Evolutionary conservation across 2,888 invertebrate species (phyloP).

Genomic region (Trissolcus japonicus): DNA sequence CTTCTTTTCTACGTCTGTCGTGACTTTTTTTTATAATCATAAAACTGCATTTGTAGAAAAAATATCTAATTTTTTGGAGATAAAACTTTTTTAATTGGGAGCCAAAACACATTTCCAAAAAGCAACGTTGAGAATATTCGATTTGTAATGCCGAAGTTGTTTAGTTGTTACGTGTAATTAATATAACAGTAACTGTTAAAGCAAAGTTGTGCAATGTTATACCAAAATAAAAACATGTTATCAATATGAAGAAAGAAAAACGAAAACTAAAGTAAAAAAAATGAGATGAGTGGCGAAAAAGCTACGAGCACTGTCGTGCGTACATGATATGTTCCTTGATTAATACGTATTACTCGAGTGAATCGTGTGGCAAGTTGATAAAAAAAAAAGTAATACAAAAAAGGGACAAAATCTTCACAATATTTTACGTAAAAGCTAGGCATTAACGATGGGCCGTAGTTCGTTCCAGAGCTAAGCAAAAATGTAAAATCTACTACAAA

Average conservation of each 20-base stretch:
- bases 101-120: conserved; percentile 1
- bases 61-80: too few species aligned
- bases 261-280: conserved; percentile 10
- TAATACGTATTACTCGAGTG: conserved; percentile 45
- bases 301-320: conserved; percentile 52
- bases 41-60: too few species aligned
- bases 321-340: conserved; percentile 52
- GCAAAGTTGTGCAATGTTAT: conserved; percentile 51
- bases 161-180: conserved; percentile 44
- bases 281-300: conserved; percentile 41
- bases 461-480: conserved; percentile 43
- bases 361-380: conserved; percentile 34
- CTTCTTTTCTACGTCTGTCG: too few species aligned
- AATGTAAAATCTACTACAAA: conserved; percentile 45
- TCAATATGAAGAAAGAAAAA: conserved; percentile 26
- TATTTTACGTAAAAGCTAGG: conserved; percentile 60
- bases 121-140: too few species aligned
- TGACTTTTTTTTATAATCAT: too few species aligned
- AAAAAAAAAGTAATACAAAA: not conserved
- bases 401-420: conserved; percentile 44
- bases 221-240: conserved; percentile 29
- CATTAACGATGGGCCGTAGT: conserved; percentile 53
- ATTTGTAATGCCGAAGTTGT: conserved; percentile 15
- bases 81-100: not conserved
- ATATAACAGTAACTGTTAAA: conserved; percentile 46